These are phyloP conservation scores for Carettochelys insculpta DNA, from an alignment of 2,113 vertebrate species.

Conservation along the genomic window DNA sequence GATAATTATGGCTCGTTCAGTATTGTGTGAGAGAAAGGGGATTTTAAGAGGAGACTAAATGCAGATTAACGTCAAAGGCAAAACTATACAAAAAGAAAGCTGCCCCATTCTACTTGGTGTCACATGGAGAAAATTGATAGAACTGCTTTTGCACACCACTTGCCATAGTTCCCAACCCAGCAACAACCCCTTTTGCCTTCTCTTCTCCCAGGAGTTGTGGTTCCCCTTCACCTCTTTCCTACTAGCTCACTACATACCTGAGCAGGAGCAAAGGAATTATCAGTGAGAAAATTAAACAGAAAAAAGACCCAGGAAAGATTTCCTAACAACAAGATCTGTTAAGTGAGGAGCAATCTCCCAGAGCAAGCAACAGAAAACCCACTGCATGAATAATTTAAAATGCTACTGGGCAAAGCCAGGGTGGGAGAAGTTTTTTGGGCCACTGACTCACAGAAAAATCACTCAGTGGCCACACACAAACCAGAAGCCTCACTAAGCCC, in stretches of 20 bases:
- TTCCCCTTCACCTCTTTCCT: background rate
- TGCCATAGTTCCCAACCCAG: background rate
- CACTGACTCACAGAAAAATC: too few species aligned
- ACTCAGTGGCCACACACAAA: too few species aligned
- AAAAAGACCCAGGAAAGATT: background rate
- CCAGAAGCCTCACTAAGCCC: too few species aligned
- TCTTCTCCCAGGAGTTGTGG: background rate
- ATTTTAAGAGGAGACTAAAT: background rate
- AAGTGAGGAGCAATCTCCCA: background rate
- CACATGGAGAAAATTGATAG: background rate
- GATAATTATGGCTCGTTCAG: slow-evolving; percentile 28
- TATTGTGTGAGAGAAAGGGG: background rate
- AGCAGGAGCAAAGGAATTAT: background rate
- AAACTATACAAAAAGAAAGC: background rate
- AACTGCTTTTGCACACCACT: background rate
- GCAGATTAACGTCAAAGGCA: background rate
- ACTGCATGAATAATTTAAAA: background rate
- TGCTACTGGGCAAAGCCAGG: background rate
- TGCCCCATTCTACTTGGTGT: background rate
- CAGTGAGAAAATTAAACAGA: background rate
- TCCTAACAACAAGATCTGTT: background rate
- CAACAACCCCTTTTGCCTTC: background rate
- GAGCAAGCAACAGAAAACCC: background rate
- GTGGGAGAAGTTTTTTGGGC: too few species aligned
- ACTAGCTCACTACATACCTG: background rate